A percentile compares a stretch with the other conserved stretches of the same genome.
These are phyloP conservation scores for Drosophila sucinea DNA, from an alignment of 1,140 invertebrate genomes.

Conservation along the genomic window DNA sequence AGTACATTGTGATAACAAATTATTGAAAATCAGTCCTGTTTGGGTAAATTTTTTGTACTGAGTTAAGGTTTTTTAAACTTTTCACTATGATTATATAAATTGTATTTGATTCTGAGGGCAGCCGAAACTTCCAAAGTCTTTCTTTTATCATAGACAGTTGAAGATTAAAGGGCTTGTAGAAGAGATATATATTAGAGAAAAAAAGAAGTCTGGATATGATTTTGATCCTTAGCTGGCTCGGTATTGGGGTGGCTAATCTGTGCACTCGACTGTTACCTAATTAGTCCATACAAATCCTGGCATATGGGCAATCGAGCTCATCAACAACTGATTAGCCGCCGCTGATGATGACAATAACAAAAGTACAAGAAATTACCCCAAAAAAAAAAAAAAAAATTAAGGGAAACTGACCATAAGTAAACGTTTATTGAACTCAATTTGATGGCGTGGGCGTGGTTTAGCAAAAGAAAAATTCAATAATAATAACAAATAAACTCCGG, in stretches of 20 bases:
- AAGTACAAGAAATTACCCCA: conserved; percentile 25
- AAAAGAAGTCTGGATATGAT: not conserved
- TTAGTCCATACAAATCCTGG: conserved; percentile 68
- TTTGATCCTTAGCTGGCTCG: not conserved
- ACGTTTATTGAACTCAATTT: conserved; percentile 38
- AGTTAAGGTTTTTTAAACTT: too few species aligned
- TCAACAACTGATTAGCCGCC: conserved; percentile 71
- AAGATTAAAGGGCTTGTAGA: too few species aligned
- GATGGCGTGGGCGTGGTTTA: conserved; percentile 43
- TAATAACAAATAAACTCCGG: conserved; percentile 1
- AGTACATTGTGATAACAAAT: too few species aligned
- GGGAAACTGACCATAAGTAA: conserved; percentile 5
- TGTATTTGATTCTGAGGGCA: too few species aligned
- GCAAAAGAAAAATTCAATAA: conserved; percentile 6
- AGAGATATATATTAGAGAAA: not conserved
- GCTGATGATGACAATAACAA: conserved; percentile 57
- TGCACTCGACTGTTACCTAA: conserved; percentile 60
- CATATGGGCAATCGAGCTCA: conserved; percentile 75
- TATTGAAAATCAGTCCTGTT: too few species aligned
- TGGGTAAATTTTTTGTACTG: too few species aligned
- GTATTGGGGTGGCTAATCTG: conserved; percentile 37
- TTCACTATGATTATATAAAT: too few species aligned
- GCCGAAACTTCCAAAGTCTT: too few species aligned
- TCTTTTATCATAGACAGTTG: too few species aligned
- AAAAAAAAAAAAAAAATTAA: not conserved